Base-by-base conservation (phyloP, 2,888 invertebrate species). In the Heliothis peltigera region DNA sequence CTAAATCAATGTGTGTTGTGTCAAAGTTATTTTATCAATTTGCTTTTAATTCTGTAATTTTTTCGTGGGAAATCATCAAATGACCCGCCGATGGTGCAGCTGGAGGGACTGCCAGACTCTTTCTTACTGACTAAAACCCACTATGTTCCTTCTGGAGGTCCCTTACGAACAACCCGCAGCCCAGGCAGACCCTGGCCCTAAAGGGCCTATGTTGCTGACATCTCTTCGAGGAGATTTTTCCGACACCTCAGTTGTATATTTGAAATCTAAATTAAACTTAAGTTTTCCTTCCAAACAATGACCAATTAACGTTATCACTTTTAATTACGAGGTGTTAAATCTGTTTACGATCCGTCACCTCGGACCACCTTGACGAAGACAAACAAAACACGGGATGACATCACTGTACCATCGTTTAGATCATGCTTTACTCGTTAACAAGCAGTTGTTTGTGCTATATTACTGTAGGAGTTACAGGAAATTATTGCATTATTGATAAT, bases 311-410 rank as follows among this genome's bases (percentile, higher is more conserved):
- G 51, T 67, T 67, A 70, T 78, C 79, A 46, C 42, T 43, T 57
- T 65, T 79, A 70, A 81, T 75, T 70, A 67, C 56, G 35, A 28
- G 32, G 54, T 51, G 64, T 75, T 76, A 80, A 73, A 70, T 58
- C 61, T 85, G 82, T 81, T 84, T 82, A 70, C 69, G 58, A 19
- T 60, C 54, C 64, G 64, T 69, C 79, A 59, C 66, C 62, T 69
- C 57, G 67, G 55, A 44, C 60, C 19, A 35, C 54, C 54, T 61
- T 77, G 63, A 75, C 68, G 49, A 68, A 71, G 49, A 47, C 74
- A 69, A 72, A 70, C 66, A 77, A 62, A 56, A 43, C 56, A 53
- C 61, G n/a, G 15, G 51, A 66, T 84, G 86, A 84, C 78, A 79
- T 84, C 85, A 84, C 76, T 73, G 58, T 63, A 69, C 54, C 57